These are phyloP conservation scores for Drosophila repleta DNA, from an alignment of 1,140 invertebrate genomes.

Conservation along the genomic window DNA sequence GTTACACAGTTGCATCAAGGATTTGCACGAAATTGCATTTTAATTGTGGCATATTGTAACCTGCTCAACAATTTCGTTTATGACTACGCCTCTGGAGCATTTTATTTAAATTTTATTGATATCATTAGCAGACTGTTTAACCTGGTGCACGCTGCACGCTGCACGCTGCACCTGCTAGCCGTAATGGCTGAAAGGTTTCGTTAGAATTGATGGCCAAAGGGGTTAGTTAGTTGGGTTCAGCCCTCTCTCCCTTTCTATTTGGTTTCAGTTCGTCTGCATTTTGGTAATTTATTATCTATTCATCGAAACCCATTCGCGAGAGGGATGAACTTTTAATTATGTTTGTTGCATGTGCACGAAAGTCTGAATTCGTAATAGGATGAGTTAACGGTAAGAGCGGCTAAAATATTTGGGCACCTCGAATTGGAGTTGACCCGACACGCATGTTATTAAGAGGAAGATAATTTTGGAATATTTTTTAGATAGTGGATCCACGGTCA, in stretches of 20 bases:
- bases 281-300: slow-evolving; percentile 68
- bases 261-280: slow-evolving; percentile 59
- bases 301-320: slow-evolving; percentile 38
- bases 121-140: slow-evolving; percentile 46
- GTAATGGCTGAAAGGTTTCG: slow-evolving; percentile 55
- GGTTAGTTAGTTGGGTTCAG: slow-evolving; percentile 20
- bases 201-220: slow-evolving; percentile 55
- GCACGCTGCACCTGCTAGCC: slow-evolving; percentile 47
- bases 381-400: slow-evolving; percentile 24
- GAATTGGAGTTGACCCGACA: background rate
- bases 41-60: slow-evolving; percentile 55
- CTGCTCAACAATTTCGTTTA: background rate
- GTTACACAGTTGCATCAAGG: slow-evolving; percentile 22
- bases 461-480: too few relatives aligned
- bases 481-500: too few relatives aligned
- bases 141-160: background rate
- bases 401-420: slow-evolving; percentile 8
- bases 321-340: slow-evolving; percentile 42
- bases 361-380: slow-evolving; percentile 37
- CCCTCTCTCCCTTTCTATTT: slow-evolving; percentile 26
- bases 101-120: slow-evolving; percentile 48
- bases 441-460: slow-evolving; percentile 1
- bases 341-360: slow-evolving; percentile 16
- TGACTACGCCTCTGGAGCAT: slow-evolving; percentile 1
- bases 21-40: slow-evolving; percentile 74